Conservation (phyloP, 2,888 invertebrate genomes). For the Agrochola lota region DNA sequence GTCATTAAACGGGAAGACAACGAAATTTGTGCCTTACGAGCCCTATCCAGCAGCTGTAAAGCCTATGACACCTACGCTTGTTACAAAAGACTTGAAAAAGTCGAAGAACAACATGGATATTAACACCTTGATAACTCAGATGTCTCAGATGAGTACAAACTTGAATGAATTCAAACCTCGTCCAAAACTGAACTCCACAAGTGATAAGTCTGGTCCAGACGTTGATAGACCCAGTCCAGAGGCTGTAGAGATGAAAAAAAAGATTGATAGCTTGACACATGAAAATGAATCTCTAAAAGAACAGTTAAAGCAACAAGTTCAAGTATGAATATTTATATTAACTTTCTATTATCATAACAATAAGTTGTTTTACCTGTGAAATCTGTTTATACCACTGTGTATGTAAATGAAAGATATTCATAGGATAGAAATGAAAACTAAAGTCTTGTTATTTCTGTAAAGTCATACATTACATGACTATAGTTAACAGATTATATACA, state of each 20-base stretch:
- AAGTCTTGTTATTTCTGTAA: not conserved
- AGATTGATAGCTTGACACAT: slow-evolving; percentile 91
- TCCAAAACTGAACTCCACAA: slow-evolving; percentile 79
- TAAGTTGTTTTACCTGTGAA: not conserved
- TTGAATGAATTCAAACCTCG: slow-evolving; percentile 91
- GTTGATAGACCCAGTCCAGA: slow-evolving; percentile 78
- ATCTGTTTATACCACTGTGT: not conserved
- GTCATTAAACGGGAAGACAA: slow-evolving; percentile 91
- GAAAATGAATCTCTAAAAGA: slow-evolving; percentile 94
- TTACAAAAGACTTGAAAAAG: slow-evolving; percentile 82
- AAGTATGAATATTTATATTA: slow-evolving; percentile 85
- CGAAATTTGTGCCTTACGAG: slow-evolving; percentile 97
- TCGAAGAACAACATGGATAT: slow-evolving; percentile 92
- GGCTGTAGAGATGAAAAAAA: slow-evolving; percentile 89
- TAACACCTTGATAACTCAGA: slow-evolving; percentile 92
- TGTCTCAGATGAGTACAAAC: slow-evolving; percentile 93
- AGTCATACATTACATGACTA: not conserved
- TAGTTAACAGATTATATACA: not conserved
- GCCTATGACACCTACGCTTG: slow-evolving; percentile 92
- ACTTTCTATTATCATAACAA: not conserved
- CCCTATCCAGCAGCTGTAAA: slow-evolving; percentile 96
- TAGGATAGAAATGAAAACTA: not conserved
- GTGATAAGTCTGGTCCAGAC: slow-evolving; percentile 77
- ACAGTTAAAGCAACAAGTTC: slow-evolving; percentile 96
- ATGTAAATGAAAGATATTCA: not conserved